Conservation (phyloP, 2,113 vertebrate genomes). For the Falcunculus frontatus region DNA sequence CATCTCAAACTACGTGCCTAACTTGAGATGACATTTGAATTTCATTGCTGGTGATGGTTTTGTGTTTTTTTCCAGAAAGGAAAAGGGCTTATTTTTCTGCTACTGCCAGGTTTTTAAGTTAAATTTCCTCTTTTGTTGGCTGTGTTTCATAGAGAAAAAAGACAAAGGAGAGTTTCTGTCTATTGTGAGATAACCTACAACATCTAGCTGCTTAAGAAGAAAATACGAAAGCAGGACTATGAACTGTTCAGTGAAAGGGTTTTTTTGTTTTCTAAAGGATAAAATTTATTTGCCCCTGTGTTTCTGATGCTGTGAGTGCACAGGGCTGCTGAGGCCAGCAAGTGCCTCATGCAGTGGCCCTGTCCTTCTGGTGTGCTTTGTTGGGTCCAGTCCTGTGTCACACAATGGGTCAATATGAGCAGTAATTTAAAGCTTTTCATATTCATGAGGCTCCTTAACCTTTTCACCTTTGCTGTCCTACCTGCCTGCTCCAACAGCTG, state of each 20-base stretch:
- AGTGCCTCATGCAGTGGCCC: accelerated
- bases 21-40: not conserved
- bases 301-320: not conserved
- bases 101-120: not conserved
- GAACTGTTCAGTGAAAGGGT: not conserved
- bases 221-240: not conserved
- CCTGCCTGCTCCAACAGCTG: not conserved
- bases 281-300: not conserved
- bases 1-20: not conserved
- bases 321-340: not conserved
- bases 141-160: not conserved
- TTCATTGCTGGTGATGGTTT: not conserved
- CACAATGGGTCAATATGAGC: not conserved
- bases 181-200: not conserved
- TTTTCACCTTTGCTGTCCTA: not conserved
- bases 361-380: not conserved
- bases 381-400: not conserved
- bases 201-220: not conserved
- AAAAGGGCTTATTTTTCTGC: not conserved
- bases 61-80: not conserved
- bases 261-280: not conserved
- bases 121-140: not conserved
- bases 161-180: not conserved
- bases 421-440: not conserved
- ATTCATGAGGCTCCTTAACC: not conserved